Evolutionary conservation across 2,888 invertebrate genomes (phyloP), one percentile per base, ranked within the genome.

Genomic region (Agelastica alni): DNA sequence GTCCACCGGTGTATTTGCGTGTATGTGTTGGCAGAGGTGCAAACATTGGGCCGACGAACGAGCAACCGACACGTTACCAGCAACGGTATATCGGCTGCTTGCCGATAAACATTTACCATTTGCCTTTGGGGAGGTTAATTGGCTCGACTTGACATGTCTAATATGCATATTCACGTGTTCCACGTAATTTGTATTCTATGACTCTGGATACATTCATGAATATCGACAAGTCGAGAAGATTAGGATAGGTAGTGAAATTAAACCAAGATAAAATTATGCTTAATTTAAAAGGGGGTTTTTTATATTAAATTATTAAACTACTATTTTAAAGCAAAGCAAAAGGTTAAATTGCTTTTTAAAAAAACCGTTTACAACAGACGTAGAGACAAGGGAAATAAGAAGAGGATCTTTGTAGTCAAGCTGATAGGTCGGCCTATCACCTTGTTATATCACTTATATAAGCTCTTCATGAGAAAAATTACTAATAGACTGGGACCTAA

Each of bases 111-210:
- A 49, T 31, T 48, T 41, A 22, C 48, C 16, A 30, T 48, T 49
- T 49, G 28, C 49, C 32, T 22, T 37, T n/a, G 41, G 41, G 26
- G 41, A 42, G 49, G 49, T 49, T 49, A 49, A 49, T 49, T 49
- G 49, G 41, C 18, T 31, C 41, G 31, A 28, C 41, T 49, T 32
- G 39, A 42, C 49, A 49, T 49, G 49, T 41, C 49, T 49, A 37
- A 49, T 49, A 49, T 49, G 49, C 49, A 49, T 49, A 49, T 49
- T 37, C 37, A 49, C 49, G 32, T 20, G 49, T 49, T 49, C 4
- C 18, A 28, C 31, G 20, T 49, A 49, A 49, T 49, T 49, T 37
- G 41, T 32, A 32, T 49, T 49, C 41, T 17, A 49, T 48, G 12
- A 30, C 10, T 26, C 20, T 20, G 20, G 14, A 16, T n/a, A 20